Base-by-base conservation (phyloP, 1,140 invertebrate species). In the Thaumatotibia leucotreta region DNA sequence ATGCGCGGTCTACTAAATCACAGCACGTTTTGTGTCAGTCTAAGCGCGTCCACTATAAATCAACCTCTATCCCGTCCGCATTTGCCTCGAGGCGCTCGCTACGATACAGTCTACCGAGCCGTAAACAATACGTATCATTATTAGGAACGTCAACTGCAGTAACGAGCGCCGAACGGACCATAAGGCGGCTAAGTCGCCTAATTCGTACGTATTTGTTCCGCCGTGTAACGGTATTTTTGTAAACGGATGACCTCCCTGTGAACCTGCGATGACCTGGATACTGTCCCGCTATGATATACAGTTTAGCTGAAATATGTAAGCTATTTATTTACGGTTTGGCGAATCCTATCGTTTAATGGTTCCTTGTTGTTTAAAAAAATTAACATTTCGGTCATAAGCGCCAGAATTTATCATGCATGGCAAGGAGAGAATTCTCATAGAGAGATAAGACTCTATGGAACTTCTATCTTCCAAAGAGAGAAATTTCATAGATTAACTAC, bases 151-250 rank as follows among this genome's bases (percentile, higher is more conserved):
- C 52, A 58, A 31, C 52, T 58, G 52, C 52, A 58, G 23, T 58
- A 58, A 58, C 24, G 52, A 58, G 52, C 52, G 24, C 24, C 29
- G 52, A 27, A 58, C 24, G 52, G 10, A n/a, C 22, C 52, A 27
- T 20, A 23, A 31, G 29, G 24, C 24, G n/a, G 52, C 23, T 58
- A 27, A 58, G 52, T 17, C 52, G 52, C 23, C 27, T 67, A 69
- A 66, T 66, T 66, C 64, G 58, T 69, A 64, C 33, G 17, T 35
- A 67, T 71, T 72, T 67, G 69, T 74, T 74, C 72, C 72, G 52
- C 72, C 45, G 65, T 39, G 33, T 69, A 72, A 67, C 72, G 64
- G 66, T 0, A 49, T 9, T 31, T 52, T 31, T 27, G 52, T 24
- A 14, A 58, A 58, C 52, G 24, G 6, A 58, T 58, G 52, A 58